Evolutionary conservation across 2,113 vertebrate species (phyloP), one percentile per base, ranked within the genome.

Genomic region (Lonchura striata): DNA sequence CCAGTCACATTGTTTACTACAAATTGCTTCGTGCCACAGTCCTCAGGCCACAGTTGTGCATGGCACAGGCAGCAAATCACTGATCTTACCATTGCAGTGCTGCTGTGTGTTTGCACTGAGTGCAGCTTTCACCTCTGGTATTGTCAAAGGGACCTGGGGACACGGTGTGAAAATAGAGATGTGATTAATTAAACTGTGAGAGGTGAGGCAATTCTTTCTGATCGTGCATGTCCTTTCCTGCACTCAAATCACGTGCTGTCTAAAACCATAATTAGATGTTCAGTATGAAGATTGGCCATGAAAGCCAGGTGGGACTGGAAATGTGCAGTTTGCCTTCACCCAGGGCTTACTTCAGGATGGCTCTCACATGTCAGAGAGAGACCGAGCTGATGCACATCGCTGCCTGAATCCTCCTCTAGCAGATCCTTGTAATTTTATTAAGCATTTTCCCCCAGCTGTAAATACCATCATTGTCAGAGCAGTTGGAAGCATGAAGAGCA

Each of bases 361-460:
- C 39, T 95, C 47, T 28, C 10, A 39, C 8, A 1, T 15, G 31
- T n/a, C 46, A 42, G 46, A 75, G 15, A 31, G 80, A 81, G 81
- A 46, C 37, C 64, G 23, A 61, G 57, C 30, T 31, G 65, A 31
- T 59, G 57, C 15, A 71, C n/a, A 0, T 81, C 60, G 50, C 46
- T 68, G 53, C 64, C 81, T 64, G 59, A 63, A 66, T 68, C 69
- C 56, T 70, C 77, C 68, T 89, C 85, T 15, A 25, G 71, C 47
- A 83, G 56, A 61, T 59, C 66, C 42, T 57, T 90, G 75, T 82
- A 80, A 94, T 92, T 94, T 95, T 88, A 94, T 88, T 89, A 90
- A 66, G 82, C 42, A 5, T 86, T 87, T 87, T 76, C 76, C 69
- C 65, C 71, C 81, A 95, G 53, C 80, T 85, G 76, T 92, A 90